These are phyloP conservation scores for Nerophis lumbriciformis DNA, from an alignment of 2,113 vertebrate genomes.

Conservation along the genomic window DNA sequence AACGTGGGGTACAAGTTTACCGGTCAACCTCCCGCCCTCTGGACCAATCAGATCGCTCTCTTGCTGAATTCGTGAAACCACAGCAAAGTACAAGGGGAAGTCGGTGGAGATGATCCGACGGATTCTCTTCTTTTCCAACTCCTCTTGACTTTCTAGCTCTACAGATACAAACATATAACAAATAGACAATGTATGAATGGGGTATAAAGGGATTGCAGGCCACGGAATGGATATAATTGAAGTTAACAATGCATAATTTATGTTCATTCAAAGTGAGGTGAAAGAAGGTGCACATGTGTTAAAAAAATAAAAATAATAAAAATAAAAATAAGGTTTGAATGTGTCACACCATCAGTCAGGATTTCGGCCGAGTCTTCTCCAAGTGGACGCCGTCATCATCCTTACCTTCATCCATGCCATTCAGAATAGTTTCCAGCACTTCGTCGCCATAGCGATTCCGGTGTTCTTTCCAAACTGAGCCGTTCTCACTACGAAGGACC, in stretches of 20 bases:
- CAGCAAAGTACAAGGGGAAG: conserved; percentile 96
- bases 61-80: conserved; percentile 92
- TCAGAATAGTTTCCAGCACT: conserved; percentile 87
- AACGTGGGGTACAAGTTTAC: conserved; percentile 85
- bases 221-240: background rate
- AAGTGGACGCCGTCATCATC: background rate
- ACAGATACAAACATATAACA: background rate
- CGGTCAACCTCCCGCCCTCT: conserved; percentile 83
- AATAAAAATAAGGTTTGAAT: conserved; percentile 7
- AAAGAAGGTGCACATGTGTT: background rate
- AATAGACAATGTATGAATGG: background rate
- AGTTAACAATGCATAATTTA: background rate
- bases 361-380: conserved; percentile 18
- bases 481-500: conserved; percentile 89
- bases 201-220: background rate
- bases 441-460: conserved; percentile 83
- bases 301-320: background rate
- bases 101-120: conserved; percentile 93
- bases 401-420: conserved; percentile 94
- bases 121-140: conserved; percentile 91
- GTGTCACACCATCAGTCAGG: conserved; percentile 9
- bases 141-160: conserved; percentile 92
- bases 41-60: conserved; percentile 90
- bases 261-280: background rate
- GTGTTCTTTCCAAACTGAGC: conserved; percentile 94